Conservation (phyloP, 2,888 invertebrate genomes). For the Trissolcus japonicus region DNA sequence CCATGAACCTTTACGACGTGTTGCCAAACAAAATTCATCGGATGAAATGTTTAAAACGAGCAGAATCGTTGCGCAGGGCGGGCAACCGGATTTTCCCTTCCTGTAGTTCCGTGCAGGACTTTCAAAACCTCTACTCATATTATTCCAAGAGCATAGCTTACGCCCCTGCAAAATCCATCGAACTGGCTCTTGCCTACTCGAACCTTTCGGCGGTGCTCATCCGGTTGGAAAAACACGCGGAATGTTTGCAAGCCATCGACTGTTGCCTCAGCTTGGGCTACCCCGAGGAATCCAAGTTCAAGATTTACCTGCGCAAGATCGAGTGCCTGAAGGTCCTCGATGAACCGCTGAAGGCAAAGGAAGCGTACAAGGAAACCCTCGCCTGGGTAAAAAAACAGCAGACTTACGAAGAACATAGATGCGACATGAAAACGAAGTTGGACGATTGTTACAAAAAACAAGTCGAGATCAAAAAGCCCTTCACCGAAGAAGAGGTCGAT, state of each 20-base stretch:
- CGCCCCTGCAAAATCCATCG: constrained; percentile 80
- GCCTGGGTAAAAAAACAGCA: constrained; percentile 60
- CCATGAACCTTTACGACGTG: too few species aligned
- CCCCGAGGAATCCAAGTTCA: constrained; percentile 80
- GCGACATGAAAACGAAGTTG: constrained; percentile 70
- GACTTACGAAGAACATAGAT: too few species aligned
- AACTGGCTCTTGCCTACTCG: constrained; percentile 82
- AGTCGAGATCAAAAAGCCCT: background rate
- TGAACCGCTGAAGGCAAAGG: constrained; percentile 49
- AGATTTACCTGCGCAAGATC: constrained; percentile 80
- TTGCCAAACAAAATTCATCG: too few species aligned
- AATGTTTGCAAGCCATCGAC: constrained; percentile 84
- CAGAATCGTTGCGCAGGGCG: too few species aligned
- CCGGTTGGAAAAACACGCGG: constrained; percentile 80
- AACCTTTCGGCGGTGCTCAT: constrained; percentile 86
- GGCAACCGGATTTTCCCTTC: too few species aligned
- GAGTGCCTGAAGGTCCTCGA: constrained; percentile 76
- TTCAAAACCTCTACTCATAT: constrained; percentile 73
- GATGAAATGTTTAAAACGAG: too few species aligned
- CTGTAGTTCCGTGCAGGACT: too few species aligned
- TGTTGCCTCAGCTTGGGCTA: constrained; percentile 80
- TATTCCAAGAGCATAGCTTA: constrained; percentile 82
- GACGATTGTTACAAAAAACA: constrained; percentile 60
- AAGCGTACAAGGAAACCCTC: constrained; percentile 57
- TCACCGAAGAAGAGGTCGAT: background rate